Percentiles rank a stretch among this genome's conserved stretches.
phyloP scores from a whole-genome alignment of 2,888 invertebrate genomes.

The Nymphalis urticae region DNA sequence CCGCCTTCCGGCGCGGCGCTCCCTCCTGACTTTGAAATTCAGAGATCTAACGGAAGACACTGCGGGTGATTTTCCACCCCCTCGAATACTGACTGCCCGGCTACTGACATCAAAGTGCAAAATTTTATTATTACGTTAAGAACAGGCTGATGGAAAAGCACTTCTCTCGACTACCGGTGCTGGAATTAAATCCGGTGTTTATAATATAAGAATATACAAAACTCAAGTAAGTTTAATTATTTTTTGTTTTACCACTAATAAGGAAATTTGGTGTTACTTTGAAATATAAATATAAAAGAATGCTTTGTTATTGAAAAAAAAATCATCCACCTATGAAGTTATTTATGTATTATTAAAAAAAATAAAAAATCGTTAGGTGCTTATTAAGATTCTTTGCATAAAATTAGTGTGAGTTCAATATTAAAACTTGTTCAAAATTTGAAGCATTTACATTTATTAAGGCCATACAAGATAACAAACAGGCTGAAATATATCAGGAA shows the following conservation, averaged over 20 bases:
- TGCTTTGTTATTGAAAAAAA: no score
- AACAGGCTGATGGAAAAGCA: constrained; percentile 53
- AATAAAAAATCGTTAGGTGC: no score
- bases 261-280: no score
- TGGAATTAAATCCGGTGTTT: constrained; percentile 55
- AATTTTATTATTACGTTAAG: constrained; percentile 68
- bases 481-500: no score
- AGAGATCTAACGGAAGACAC: constrained; percentile 53
- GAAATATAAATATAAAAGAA: no score
- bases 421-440: no score
- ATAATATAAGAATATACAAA: neutral
- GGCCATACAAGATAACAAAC: no score
- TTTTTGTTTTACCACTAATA: neutral
- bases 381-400: no score
- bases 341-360: no score
- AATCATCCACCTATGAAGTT: no score
- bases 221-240: neutral
- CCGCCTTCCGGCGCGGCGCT: constrained; percentile 58
- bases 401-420: no score
- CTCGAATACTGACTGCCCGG: constrained; percentile 48
- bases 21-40: constrained; percentile 52
- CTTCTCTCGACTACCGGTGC: constrained; percentile 45
- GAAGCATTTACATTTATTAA: no score
- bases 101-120: constrained; percentile 71
- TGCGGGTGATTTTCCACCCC: constrained; percentile 67